These are phyloP conservation scores for Phallusia fumigata DNA, from an alignment of 23 tunicate species.

Conservation along the genomic window DNA sequence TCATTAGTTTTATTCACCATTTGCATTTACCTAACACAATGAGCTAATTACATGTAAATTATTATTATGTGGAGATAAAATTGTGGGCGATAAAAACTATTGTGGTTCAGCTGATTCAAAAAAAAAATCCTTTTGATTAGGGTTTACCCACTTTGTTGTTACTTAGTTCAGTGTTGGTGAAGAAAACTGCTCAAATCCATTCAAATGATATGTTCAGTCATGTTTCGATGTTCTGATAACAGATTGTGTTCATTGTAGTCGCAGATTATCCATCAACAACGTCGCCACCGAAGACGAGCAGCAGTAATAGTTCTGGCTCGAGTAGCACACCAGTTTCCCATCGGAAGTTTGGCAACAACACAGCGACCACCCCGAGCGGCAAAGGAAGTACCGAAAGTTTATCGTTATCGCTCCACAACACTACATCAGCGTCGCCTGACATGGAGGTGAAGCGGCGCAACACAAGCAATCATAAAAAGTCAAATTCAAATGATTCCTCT, in stretches of 20 bases:
- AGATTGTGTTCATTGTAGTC: background rate
- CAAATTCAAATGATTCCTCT: background rate
- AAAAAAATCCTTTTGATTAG: too few species aligned
- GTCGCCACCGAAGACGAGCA: background rate
- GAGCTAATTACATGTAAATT: too few species aligned
- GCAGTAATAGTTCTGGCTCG: background rate
- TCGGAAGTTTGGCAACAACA: background rate
- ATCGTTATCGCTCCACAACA: background rate
- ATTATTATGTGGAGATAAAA: too few species aligned
- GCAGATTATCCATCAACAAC: background rate
- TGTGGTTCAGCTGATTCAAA: too few species aligned
- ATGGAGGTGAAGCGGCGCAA: background rate
- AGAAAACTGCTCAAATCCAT: too few species aligned
- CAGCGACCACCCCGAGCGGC: background rate
- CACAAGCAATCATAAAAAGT: conserved; percentile 2
- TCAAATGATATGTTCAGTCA: too few species aligned
- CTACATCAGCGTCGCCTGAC: background rate
- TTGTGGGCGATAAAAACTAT: too few species aligned
- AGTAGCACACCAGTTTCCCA: background rate
- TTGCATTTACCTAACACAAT: too few species aligned
- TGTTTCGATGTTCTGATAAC: too few species aligned
- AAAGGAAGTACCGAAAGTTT: conserved; percentile 1
- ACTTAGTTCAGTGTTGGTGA: too few species aligned
- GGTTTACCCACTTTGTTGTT: too few species aligned
- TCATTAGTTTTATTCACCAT: too few species aligned